Conservation (phyloP, 92 coral and sea anemone species). For the Metridium senile region DNA sequence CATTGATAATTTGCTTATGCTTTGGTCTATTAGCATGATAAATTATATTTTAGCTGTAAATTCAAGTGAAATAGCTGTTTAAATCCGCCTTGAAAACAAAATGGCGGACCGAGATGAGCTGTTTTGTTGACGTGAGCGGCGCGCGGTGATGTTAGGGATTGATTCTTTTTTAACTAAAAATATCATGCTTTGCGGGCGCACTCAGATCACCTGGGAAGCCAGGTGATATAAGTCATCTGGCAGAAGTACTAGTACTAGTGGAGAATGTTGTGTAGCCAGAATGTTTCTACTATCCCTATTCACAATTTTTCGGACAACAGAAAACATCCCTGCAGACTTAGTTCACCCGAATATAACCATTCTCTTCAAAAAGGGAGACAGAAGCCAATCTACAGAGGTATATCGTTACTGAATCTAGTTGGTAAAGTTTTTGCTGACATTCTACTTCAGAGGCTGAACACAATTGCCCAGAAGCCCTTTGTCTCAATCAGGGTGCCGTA, state of each 20-base stretch:
- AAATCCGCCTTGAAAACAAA: constrained; percentile 13
- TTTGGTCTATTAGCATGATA: too few relatives aligned
- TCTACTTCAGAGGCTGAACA: too few relatives aligned
- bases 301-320: constrained; percentile 36
- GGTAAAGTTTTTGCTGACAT: too few relatives aligned
- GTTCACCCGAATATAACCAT: constrained; percentile 37
- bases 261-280: too few relatives aligned
- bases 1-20: too few relatives aligned
- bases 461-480: constrained; percentile 12
- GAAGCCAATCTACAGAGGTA: constrained; percentile 50
- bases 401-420: too few relatives aligned
- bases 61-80: background rate
- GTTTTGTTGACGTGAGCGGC: too few relatives aligned
- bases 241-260: too few relatives aligned
- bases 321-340: constrained; percentile 31
- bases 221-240: too few relatives aligned
- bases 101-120: background rate
- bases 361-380: constrained; percentile 48
- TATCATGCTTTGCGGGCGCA: constrained; percentile 15
- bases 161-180: constrained; percentile 12
- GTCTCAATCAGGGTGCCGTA: constrained; percentile 35
- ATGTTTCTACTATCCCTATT: constrained; percentile 41
- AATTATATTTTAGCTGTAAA: constrained; percentile 6
- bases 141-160: constrained; percentile 25
- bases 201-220: constrained; percentile 17